Evolutionary conservation across 2,113 vertebrate genomes (phyloP).

Genomic region (Vidua macroura): DNA sequence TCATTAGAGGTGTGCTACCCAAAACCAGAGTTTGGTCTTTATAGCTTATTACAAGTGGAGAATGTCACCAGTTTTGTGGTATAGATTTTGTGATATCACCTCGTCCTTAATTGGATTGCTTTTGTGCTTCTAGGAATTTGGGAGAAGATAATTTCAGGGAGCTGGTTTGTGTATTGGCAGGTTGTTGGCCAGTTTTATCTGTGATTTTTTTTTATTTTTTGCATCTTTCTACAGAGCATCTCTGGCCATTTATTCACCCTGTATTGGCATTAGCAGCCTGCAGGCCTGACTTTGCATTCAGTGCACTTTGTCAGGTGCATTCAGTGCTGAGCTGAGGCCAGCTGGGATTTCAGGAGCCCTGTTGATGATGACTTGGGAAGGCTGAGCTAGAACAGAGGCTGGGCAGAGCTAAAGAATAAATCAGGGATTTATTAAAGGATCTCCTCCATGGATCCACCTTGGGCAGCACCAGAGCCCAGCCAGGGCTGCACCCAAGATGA

Average conservation of each 20-base stretch:
- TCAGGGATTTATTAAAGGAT: background rate
- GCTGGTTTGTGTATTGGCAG: background rate
- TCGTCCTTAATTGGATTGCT: fast-evolving
- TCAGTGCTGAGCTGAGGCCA: background rate
- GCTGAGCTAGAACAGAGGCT: background rate
- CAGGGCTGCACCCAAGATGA: too few species aligned
- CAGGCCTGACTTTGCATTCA: background rate
- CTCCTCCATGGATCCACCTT: background rate
- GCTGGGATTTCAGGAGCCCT: background rate
- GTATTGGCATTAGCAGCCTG: background rate
- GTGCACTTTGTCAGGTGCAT: background rate
- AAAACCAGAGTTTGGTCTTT: background rate
- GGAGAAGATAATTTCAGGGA: background rate
- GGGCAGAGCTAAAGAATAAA: fast-evolving
- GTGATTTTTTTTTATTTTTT: background rate
- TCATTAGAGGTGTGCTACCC: background rate
- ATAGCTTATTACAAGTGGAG: background rate
- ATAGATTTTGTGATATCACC: background rate
- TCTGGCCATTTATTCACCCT: background rate
- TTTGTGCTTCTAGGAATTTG: background rate
- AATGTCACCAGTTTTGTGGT: background rate
- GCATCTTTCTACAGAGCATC: background rate
- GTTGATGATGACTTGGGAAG: background rate
- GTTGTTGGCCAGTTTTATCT: background rate
- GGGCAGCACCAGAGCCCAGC: background rate